These are phyloP conservation scores for Peromyscus melanophrys DNA, from an alignment of 2,797 vertebrate genomes.

Conservation along the genomic window DNA sequence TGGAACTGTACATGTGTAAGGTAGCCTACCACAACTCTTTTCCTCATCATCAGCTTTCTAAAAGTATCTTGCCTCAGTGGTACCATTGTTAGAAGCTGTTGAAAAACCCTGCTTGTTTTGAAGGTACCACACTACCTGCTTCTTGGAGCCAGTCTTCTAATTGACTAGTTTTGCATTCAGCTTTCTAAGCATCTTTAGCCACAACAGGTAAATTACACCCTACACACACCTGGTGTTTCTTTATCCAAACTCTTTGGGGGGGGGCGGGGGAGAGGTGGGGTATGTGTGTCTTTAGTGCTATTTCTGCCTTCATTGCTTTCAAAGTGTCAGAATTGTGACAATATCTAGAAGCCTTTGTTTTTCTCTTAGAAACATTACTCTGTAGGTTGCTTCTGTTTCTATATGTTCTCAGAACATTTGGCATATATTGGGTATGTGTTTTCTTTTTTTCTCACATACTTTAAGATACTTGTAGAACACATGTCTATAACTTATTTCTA, in stretches of 20 bases:
- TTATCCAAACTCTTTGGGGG: background rate
- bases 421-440: background rate
- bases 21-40: background rate
- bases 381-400: background rate
- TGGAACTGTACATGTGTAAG: background rate
- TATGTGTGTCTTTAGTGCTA: background rate
- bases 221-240: background rate
- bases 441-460: background rate
- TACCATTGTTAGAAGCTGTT: background rate
- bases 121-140: background rate
- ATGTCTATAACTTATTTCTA: background rate
- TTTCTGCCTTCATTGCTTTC: background rate
- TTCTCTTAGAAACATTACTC: background rate
- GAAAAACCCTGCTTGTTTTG: background rate
- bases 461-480: background rate
- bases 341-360: background rate
- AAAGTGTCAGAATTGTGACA: background rate
- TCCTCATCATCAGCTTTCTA: background rate
- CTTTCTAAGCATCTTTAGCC: background rate
- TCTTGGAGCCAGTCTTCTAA: background rate
- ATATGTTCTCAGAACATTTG: background rate
- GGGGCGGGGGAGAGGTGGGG: too few relatives aligned
- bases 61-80: background rate
- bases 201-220: background rate
- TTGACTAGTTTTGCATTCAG: background rate